Evolutionary conservation across 2,797 vertebrate genomes (phyloP).

Genomic region (Rhynchotus rufescens): DNA sequence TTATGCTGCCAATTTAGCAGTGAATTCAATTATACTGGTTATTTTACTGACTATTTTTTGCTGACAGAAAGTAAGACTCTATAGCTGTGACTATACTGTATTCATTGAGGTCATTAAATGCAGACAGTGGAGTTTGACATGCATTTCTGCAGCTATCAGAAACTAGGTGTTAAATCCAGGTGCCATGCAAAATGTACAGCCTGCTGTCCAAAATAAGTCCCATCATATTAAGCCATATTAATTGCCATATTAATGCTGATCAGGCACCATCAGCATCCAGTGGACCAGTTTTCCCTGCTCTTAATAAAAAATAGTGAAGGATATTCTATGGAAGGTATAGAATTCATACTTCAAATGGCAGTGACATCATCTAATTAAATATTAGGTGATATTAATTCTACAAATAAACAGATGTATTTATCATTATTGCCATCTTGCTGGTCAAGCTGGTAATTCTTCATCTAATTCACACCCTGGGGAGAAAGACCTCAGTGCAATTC

Average conservation of each 20-base stretch:
- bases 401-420: background rate
- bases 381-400: background rate
- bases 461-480: background rate
- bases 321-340: background rate
- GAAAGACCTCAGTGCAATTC: background rate
- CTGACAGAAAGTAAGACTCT: background rate
- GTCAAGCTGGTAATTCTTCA: background rate
- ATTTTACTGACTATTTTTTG: background rate
- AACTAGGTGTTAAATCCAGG: background rate
- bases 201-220: background rate
- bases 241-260: background rate
- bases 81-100: background rate
- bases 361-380: background rate
- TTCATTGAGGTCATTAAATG: background rate
- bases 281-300: background rate
- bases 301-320: background rate
- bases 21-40: background rate
- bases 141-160: background rate
- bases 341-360: background rate
- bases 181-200: background rate
- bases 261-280: background rate
- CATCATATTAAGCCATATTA: background rate
- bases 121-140: background rate
- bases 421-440: background rate
- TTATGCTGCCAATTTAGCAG: background rate